Evolutionary conservation across 2,888 invertebrate genomes (phyloP).

Genomic region (Pandemis corylana): DNA sequence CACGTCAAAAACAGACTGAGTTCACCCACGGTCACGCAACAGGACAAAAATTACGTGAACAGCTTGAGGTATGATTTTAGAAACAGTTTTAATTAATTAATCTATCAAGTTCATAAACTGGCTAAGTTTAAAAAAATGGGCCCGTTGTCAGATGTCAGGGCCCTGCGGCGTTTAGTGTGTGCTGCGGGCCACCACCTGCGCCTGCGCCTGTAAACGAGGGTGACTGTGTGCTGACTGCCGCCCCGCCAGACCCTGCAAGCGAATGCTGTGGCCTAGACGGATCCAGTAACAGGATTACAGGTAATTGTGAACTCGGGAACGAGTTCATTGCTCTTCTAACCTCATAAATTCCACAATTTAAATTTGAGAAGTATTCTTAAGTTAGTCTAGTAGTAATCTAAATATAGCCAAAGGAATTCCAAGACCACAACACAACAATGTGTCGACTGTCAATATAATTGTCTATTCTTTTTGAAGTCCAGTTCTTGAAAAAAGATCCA

Average conservation of each 20-base stretch:
- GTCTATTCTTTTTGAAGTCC: neutral
- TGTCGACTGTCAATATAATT: neutral
- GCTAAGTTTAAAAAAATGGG: too few species aligned
- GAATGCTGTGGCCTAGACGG: slow-evolving; percentile 62
- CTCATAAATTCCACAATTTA: too few species aligned
- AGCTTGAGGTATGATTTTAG: slow-evolving; percentile 47
- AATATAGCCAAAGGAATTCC: too few species aligned
- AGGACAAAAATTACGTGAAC: slow-evolving; percentile 45
- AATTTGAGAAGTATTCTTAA: too few species aligned
- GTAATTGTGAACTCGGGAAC: slow-evolving; percentile 46
- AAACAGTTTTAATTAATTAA: too few species aligned
- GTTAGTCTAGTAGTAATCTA: too few species aligned
- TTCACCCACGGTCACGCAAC: slow-evolving; percentile 30
- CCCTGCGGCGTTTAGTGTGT: slow-evolving; percentile 58
- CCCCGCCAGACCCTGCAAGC: slow-evolving; percentile 54
- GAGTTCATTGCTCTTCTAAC: too few species aligned
- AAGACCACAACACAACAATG: neutral
- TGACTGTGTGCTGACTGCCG: slow-evolving; percentile 46
- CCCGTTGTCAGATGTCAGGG: slow-evolving; percentile 51
- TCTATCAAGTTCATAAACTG: too few species aligned
- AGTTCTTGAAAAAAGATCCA: neutral
- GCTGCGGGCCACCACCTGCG: slow-evolving; percentile 56
- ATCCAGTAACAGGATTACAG: slow-evolving; percentile 55
- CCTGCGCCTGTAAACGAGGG: slow-evolving; percentile 16
- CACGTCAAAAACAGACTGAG: slow-evolving; percentile 22